These are phyloP conservation scores for Rhagophthalmus giganteus DNA, from an alignment of 2,888 invertebrate genomes.

Conservation along the genomic window DNA sequence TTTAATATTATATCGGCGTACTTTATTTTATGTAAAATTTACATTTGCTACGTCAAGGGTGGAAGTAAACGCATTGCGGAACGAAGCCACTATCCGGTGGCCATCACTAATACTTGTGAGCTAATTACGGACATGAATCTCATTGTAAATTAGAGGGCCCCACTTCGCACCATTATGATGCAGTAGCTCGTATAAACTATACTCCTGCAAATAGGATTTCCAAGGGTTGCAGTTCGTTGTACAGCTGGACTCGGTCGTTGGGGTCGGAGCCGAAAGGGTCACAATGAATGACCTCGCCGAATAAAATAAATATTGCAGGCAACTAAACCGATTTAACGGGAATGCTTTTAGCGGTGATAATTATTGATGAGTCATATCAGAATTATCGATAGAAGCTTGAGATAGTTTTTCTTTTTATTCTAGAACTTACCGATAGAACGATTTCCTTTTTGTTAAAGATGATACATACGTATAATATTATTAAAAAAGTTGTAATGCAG, in stretches of 20 bases:
- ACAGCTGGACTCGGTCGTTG: slow-evolving; percentile 22
- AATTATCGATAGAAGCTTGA: slow-evolving; percentile 21
- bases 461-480: no score
- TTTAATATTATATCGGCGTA: slow-evolving; percentile 2
- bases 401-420: slow-evolving; percentile 3
- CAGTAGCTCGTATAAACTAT: slow-evolving; percentile 24
- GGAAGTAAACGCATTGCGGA: slow-evolving; percentile 10
- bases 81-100: slow-evolving; percentile 27
- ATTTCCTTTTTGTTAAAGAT: no score
- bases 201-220: background rate
- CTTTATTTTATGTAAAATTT: slow-evolving; percentile 11
- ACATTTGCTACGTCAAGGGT: slow-evolving; percentile 14
- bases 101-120: slow-evolving; percentile 38
- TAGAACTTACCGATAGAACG: no score
- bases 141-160: slow-evolving; percentile 42
- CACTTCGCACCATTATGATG: slow-evolving; percentile 34
- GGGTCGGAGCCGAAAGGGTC: slow-evolving; percentile 37
- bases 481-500: no score
- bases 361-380: slow-evolving; percentile 48
- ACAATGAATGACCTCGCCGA: slow-evolving; percentile 42
- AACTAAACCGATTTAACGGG: slow-evolving; percentile 51
- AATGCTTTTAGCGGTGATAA: slow-evolving; percentile 50
- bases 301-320: slow-evolving; percentile 50
- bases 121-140: slow-evolving; percentile 42
- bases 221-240: slow-evolving; percentile 15